Evolutionary conservation across 2,888 invertebrate genomes (phyloP).

Genomic region (Thera obeliscata): DNA sequence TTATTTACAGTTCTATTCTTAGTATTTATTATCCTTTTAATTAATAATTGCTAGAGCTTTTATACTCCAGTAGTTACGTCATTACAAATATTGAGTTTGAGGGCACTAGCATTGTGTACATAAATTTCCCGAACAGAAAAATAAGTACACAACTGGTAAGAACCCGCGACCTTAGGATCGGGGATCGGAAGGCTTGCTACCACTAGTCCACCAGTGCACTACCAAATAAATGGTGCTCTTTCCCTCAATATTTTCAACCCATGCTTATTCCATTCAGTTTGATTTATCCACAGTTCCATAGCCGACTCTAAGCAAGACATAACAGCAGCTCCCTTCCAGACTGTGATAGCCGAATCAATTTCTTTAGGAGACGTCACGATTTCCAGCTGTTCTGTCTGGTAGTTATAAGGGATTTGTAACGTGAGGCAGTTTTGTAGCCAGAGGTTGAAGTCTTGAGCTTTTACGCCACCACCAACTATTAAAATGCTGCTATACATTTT

Average conservation of each 20-base stretch:
- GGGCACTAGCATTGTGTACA: too few relatives aligned
- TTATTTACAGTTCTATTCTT: too few relatives aligned
- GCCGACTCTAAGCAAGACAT: conserved; percentile 97
- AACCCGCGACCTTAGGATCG: too few relatives aligned
- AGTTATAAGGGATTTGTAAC: conserved; percentile 92
- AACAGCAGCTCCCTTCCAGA: conserved; percentile 98
- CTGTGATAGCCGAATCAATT: conserved; percentile 94
- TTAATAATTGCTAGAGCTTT: too few relatives aligned
- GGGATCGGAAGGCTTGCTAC: too few relatives aligned
- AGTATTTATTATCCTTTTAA: too few relatives aligned
- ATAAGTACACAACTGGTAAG: too few relatives aligned
- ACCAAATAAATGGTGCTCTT: conserved; percentile 96
- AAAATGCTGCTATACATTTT: conserved; percentile 97
- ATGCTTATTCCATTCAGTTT: conserved; percentile 93
- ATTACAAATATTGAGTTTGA: too few relatives aligned
- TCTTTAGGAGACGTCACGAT: conserved; percentile 96
- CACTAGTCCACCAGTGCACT: conserved; percentile 8
- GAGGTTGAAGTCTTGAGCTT: conserved; percentile 91
- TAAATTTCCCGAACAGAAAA: too few relatives aligned
- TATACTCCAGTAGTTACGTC: too few relatives aligned
- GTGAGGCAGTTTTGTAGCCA: conserved; percentile 95
- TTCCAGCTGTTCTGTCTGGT: conserved; percentile 92
- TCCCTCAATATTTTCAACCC: conserved; percentile 94
- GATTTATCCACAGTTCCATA: conserved; percentile 95
- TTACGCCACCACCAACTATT: conserved; percentile 96